Evolutionary conservation across 2,113 vertebrate genomes (phyloP), one percentile per base, ranked within the genome.

Genomic region (Perognathus longimembris): DNA sequence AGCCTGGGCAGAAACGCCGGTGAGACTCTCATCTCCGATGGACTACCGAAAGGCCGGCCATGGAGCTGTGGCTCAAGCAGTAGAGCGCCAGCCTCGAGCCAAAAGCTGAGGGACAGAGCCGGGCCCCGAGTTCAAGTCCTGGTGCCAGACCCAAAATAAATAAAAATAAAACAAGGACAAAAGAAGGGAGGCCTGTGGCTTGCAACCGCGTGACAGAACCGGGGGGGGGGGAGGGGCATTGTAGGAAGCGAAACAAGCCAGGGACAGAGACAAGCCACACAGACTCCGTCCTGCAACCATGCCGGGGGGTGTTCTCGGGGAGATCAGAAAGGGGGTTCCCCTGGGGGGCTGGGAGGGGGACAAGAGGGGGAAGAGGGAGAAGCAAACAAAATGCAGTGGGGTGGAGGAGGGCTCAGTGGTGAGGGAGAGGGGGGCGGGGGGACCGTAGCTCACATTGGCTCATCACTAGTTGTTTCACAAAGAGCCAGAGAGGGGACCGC

Each of bases 391-490:
- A 11, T 36, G 12, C 50, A 54, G 32, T 15, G 4, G 0, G 34
- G 26, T 21, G 34, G 24, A 36, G 28, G 7, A 3, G 15, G 14
- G 50, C 1, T 15, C 50, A 54, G 14, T 34, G 28, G 21, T 3
- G 5, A 0, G n/a, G n/a, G 20, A 28, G 22, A 42, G 26, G 4
- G 3, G 17, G 12, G 4, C 4, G 50, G 50, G 14, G 15, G 45
- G 45, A 7, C 45, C 11, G 45, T 45, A 8, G 61, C 5, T 69
- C 71, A 20, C 8, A 8, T 11, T 17, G 8, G 11, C 10, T 76
- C 26, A 3, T 57, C 32, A n/a, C n/a, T n/a, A 9, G 15, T 21
- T 40, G 2, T n/a, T 91, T 9, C 34, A 22, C 9, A 40, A 32
- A 36, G n/a, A 74, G 6, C 32, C 26, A 50, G 38, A 32, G 34